These are phyloP conservation scores for Neoaliturus tenellus DNA, from an alignment of 2,888 invertebrate genomes.

Conservation along the genomic window DNA sequence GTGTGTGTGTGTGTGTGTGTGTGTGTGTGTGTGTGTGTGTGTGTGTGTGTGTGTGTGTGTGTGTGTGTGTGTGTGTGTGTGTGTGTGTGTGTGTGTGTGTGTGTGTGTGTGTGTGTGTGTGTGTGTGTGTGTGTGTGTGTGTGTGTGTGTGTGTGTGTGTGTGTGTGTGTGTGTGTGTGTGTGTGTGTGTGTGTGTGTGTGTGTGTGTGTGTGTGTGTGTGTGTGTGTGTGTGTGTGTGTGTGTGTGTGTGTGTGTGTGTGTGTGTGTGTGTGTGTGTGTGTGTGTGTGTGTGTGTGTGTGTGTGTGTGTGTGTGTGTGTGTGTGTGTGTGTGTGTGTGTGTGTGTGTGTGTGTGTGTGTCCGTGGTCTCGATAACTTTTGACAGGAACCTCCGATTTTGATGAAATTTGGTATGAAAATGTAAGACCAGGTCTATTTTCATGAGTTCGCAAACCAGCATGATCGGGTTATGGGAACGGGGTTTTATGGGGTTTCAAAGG, in stretches of 20 bases:
- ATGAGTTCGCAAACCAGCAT: too few species aligned
- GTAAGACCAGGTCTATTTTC: too few species aligned
- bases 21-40: slow-evolving; percentile 3
- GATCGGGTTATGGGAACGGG: too few species aligned
- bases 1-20: slow-evolving; percentile 3
- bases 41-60: slow-evolving; percentile 3
- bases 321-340: slow-evolving; percentile 45
- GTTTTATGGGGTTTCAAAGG: too few species aligned
- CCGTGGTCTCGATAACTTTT: too few species aligned
- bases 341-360: slow-evolving; percentile 50
- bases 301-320: slow-evolving; percentile 3
- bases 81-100: slow-evolving; percentile 3
- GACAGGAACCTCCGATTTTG: too few species aligned
- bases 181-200: slow-evolving; percentile 51
- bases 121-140: slow-evolving; percentile 3
- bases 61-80: slow-evolving; percentile 3
- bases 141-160: slow-evolving; percentile 18
- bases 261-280: not conserved
- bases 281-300: slow-evolving; percentile 9
- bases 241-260: slow-evolving; percentile 34
- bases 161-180: slow-evolving; percentile 45
- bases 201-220: slow-evolving; percentile 51
- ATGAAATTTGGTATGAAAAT: too few species aligned
- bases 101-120: slow-evolving; percentile 3
- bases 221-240: slow-evolving; percentile 58